Evolutionary conservation across 2,888 invertebrate species (phyloP).

Genomic region (Drosophila paranaensis): DNA sequence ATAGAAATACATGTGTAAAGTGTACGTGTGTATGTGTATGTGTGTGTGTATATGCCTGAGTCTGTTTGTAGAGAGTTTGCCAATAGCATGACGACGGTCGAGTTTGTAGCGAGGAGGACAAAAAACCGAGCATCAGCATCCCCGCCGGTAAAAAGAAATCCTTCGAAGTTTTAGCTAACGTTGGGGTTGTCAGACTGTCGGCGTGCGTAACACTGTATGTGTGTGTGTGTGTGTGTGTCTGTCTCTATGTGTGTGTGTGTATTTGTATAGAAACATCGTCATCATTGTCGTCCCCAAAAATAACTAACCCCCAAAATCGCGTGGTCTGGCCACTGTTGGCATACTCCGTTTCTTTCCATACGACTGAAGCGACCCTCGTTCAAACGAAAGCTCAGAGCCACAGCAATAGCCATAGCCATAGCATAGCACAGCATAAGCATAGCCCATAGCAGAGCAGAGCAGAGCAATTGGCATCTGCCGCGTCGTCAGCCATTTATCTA

Average conservation of each 20-base stretch:
- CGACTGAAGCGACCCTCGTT: slow-evolving; percentile 52
- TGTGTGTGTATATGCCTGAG: slow-evolving; percentile 16
- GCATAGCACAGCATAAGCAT: not conserved
- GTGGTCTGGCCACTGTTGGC: slow-evolving; percentile 25
- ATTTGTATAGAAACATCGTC: slow-evolving; percentile 40
- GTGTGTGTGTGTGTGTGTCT: not conserved
- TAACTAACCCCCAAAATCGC: slow-evolving; percentile 67
- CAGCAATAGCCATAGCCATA: not conserved
- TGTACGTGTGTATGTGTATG: slow-evolving; percentile 13
- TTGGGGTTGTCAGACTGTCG: slow-evolving; percentile 49
- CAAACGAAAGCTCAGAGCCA: slow-evolving; percentile 26
- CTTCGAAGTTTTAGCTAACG: slow-evolving; percentile 59
- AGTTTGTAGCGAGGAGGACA: slow-evolving; percentile 10
- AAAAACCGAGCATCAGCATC: slow-evolving; percentile 53
- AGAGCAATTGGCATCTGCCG: slow-evolving; percentile 37
- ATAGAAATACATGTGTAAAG: slow-evolving; percentile 48
- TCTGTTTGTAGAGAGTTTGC: slow-evolving; percentile 42
- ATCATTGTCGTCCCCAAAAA: slow-evolving; percentile 66
- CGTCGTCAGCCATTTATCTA: slow-evolving; percentile 46
- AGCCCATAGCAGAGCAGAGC: not conserved
- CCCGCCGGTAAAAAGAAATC: slow-evolving; percentile 50
- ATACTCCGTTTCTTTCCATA: slow-evolving; percentile 30
- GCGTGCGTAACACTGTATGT: not conserved
- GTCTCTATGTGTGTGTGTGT: slow-evolving; percentile 2
- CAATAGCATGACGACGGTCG: slow-evolving; percentile 37